Conservation (phyloP, 2,888 invertebrate species). For the Chloromyia formosa region DNA sequence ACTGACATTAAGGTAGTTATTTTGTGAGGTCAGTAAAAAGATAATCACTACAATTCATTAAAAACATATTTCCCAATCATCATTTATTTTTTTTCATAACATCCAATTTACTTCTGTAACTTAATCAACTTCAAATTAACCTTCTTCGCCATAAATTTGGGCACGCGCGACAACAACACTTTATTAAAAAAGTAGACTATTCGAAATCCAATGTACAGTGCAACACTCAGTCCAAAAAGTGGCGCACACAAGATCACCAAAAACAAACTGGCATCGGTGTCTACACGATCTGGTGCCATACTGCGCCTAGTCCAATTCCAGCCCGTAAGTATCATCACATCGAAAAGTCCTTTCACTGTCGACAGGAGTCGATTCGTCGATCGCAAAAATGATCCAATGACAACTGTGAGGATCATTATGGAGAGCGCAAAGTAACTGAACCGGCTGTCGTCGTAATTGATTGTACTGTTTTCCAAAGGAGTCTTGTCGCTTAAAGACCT, state of each 20-base stretch:
- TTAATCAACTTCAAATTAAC: slow-evolving; percentile 30
- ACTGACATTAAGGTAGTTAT: no score
- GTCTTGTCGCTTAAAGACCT: neutral
- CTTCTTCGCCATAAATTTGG: slow-evolving; percentile 21
- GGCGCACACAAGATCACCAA: slow-evolving; percentile 32
- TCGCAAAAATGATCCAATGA: neutral
- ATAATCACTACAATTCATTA: no score
- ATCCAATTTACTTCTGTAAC: neutral
- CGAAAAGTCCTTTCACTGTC: slow-evolving; percentile 17
- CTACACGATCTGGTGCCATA: neutral
- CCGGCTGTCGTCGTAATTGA: neutral
- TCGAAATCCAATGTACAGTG: slow-evolving; percentile 18
- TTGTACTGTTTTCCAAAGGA: neutral
- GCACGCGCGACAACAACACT: slow-evolving; percentile 21
- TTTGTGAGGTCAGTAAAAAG: no score
- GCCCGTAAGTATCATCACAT: slow-evolving; percentile 14
- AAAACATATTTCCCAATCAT: no score
- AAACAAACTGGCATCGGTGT: slow-evolving; percentile 27
- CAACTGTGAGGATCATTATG: slow-evolving; percentile 24
- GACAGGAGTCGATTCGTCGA: slow-evolving; percentile 6
- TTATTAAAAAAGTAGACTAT: slow-evolving; percentile 19
- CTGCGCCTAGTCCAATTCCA: slow-evolving; percentile 26
- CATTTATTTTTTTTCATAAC: no score
- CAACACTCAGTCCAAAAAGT: neutral
- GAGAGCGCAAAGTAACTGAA: slow-evolving; percentile 25